Evolutionary conservation across 1,140 invertebrate genomes (phyloP), one percentile per base, ranked within the genome.

Genomic region (Gerris buenoi): DNA sequence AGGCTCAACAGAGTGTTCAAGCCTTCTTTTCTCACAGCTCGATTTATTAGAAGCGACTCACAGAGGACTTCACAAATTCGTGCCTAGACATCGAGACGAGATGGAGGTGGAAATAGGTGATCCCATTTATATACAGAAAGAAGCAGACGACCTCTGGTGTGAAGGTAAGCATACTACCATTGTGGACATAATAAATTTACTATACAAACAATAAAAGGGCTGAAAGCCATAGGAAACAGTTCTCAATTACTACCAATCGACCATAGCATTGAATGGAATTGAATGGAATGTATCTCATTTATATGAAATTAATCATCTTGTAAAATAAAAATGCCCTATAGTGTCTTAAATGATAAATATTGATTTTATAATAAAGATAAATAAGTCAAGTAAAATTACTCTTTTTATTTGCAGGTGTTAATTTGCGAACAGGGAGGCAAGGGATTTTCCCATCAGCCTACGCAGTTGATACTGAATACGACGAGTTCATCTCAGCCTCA

Each of bases 381-480:
- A n/a, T n/a, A n/a, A n/a, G n/a, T n/a, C n/a, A n/a, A n/a, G n/a
- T n/a, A n/a, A n/a, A n/a, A n/a, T n/a, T n/a, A n/a, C n/a, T n/a
- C n/a, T n/a, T n/a, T n/a, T n/a, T 10, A 46, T 3, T 74, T 78
- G 66, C 73, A 93, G 91, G 92, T 57, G 91, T 97, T 0, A 98
- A 98, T 80, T 77, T 98, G 62, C 81, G 94, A 70, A 94, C 93
- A 0, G 91, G 92, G 25, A 82, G 90, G 66, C 88, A 91, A 79
- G 96, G 96, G 14, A 95, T 97, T 64, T 98, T 98, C 76, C 96
- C 95, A 0, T 92, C 92, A 62, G 94, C 95, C 18, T 97, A 97
- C 75, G 93, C 93, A 3, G 94, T 95, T 1, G 95, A 98, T 74
- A 87, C 97, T 77, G 93, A 97, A 71, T 95, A 97, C 77, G 91